phyloP scores from a whole-genome alignment of 1,140 invertebrate genomes.

The Notospermus geniculatus region DNA sequence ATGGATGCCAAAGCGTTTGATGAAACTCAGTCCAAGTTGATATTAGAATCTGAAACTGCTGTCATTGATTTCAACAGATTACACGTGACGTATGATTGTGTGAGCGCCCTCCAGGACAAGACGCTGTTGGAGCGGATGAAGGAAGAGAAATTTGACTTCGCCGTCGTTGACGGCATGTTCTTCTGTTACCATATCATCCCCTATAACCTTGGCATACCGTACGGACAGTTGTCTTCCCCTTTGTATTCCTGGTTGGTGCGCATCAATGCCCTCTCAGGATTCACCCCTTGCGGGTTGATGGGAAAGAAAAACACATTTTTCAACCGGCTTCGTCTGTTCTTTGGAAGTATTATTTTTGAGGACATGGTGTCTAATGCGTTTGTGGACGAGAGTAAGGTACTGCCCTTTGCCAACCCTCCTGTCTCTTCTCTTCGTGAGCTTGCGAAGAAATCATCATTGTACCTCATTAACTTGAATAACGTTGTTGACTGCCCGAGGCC shows the following conservation, averaged over 20 bases:
- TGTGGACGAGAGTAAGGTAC: not conserved
- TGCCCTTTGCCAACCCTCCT: not conserved
- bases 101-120: not conserved
- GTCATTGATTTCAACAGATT: not conserved
- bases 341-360: not conserved
- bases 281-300: not conserved
- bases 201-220: not conserved
- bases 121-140: not conserved
- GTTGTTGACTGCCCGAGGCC: not conserved
- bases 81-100: not conserved
- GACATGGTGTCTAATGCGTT: not conserved
- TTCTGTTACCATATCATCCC: constrained; percentile 5
- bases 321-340: not conserved
- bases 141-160: constrained; percentile 3
- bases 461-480: constrained; percentile 2
- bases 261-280: not conserved
- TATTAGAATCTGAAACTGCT: not conserved
- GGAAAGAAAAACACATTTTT: constrained; percentile 1
- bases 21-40: not conserved
- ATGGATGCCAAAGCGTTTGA: constrained; percentile 2
- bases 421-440: not conserved
- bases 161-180: not conserved
- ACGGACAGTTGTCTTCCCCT: not conserved
- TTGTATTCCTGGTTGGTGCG: not conserved
- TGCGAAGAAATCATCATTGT: not conserved